Base-by-base conservation (phyloP, 2,888 invertebrate species). In the Volucella bombylans region DNA sequence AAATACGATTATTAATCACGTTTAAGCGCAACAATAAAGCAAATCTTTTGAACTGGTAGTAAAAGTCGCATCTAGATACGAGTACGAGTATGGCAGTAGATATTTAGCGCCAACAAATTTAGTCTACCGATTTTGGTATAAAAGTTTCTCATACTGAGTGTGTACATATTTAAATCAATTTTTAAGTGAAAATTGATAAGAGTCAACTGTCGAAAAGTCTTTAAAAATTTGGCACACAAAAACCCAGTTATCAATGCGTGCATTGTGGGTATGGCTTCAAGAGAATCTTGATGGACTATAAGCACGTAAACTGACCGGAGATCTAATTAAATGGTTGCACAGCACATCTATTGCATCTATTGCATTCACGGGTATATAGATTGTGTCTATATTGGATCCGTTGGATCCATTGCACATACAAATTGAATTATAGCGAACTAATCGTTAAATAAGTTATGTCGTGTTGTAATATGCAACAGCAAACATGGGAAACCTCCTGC, bases 351-450 rank as follows among this genome's bases (percentile, higher is more conserved):
- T 31, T 31, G 31, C 31, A 31, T 31, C 31, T 31, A 23, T 31
- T 4, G 31, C 31, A 31, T 31, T 6, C 6, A 31, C 31, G 6
- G 6, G 6, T 31, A 31, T 6, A 31, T 31, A 31, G 4, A 31
- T 31, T 31, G 31, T 31, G 31, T 6, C 31, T 31, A 31, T 31
- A 6, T 31, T 6, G 31, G 6, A 23, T 23, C 4, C 31, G 2
- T 31, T 31, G 31, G 31, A 74, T 74, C 43, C 47, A 45, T 39
- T 45, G 61, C 61, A 61, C 45, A 61, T 67, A 15, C 11, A 67
- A 31, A 67, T 76, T 59, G 38, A 68, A 59, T 67, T 76, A 68
- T 61, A 76, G 76, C 61, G 67, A 54, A 68, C 67, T 67, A 68
- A 68, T 76, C 59, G 52, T 38, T 68, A 68, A 76, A 61, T 68